Evolutionary conservation across 1,140 invertebrate species (phyloP), one percentile per base, ranked within the genome.

Genomic region (Sitophilus oryzae): DNA sequence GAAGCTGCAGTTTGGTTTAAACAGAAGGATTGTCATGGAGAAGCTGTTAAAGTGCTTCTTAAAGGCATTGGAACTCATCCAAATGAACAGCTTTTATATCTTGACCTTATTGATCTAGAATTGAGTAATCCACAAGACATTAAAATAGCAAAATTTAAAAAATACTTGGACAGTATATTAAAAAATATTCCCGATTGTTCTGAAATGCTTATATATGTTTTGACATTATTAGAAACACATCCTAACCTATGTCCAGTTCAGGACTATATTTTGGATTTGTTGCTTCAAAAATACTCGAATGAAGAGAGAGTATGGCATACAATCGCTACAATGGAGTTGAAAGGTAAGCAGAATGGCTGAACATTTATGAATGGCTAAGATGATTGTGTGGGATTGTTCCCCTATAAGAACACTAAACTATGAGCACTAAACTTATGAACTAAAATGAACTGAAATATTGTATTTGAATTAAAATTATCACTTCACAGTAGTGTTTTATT

Each of bases 11-110:
- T 22, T 2, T 46, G 44, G 44, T 46, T 25, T 20, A 56, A 60
- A 30, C 47, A 42, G 19, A 45, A 52, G 16, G n/a, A 40, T 16
- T 44, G 55, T n/a, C 56, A 59, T 23, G 48, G 14, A 11, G 58
- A 62, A 49, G 54, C 38, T 4, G 52, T 62, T n/a, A 56, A 57
- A 34, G 30, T 62, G 9, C 50, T 54, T 37, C 19, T 60, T 25
- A 38, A 34, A 6, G 42, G 40, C n/a, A 16, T 54, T 2, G 23
- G 42, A 23, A 11, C 25, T 11, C 35, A 38, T 36, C 19, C 35
- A 15, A 11, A 25, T 22, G 37, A 56, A 8, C 16, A 19, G 8
- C 21, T 16, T 18, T 15, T 52, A 10, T 52, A 52, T 25, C 15
- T 52, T 34, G 38, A 52, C 15, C 8, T 44, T 3, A 43, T 52